phyloP scores from a whole-genome alignment of 2,888 invertebrate genomes.

The Mesochorus sp. region DNA sequence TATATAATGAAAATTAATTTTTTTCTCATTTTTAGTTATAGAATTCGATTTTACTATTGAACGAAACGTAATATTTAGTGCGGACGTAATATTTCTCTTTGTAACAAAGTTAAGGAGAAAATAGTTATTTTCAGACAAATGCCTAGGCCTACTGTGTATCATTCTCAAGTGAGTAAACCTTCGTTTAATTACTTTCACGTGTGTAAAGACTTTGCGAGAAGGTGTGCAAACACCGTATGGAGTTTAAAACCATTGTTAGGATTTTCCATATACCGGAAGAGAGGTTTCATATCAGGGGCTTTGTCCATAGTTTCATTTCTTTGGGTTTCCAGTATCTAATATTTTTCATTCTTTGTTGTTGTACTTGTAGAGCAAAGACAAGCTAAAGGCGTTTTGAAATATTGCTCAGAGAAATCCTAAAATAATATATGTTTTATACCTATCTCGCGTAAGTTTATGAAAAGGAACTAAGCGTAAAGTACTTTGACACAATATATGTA shows the following conservation, averaged over 20 bases:
- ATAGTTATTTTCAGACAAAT: not conserved
- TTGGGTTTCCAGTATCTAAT: not conserved
- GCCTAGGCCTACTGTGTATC: slow-evolving; percentile 3
- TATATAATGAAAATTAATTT: not conserved
- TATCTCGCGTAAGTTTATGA: too few species aligned
- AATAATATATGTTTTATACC: not conserved
- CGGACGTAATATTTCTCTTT: not conserved
- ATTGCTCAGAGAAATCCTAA: slow-evolving; percentile 7
- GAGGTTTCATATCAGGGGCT: slow-evolving; percentile 6
- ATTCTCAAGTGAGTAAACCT: slow-evolving; percentile 7
- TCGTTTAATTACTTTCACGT: slow-evolving; percentile 17
- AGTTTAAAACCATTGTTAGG: slow-evolving; percentile 14
- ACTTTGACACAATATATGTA: too few species aligned
- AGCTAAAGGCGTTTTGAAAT: slow-evolving; percentile 2
- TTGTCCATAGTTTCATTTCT: not conserved
- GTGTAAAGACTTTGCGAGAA: slow-evolving; percentile 18
- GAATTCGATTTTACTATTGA: too few species aligned
- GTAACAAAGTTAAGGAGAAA: not conserved
- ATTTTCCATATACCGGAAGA: not conserved
- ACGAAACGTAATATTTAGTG: too few species aligned
- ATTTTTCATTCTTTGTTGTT: not conserved
- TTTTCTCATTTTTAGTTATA: not conserved
- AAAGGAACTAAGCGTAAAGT: too few species aligned
- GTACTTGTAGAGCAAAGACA: not conserved
- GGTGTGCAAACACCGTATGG: slow-evolving; percentile 7